Percentiles rank a stretch among this genome's conserved stretches.
Conservation (phyloP, 2,888 invertebrate genomes). For the Ochropleura plecta region DNA sequence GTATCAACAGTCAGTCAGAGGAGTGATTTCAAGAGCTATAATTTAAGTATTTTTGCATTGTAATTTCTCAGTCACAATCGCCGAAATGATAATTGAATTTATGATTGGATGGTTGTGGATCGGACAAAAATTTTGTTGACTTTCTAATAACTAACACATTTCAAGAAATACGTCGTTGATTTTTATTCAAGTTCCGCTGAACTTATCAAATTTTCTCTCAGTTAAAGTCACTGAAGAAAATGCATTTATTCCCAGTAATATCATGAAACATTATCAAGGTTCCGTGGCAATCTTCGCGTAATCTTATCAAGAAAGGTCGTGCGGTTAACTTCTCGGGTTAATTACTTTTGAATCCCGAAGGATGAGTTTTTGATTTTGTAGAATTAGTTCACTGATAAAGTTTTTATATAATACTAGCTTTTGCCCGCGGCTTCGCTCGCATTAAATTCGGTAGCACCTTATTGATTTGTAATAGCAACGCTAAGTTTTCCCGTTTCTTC, state of each 20-base stretch:
- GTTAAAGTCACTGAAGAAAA: constrained; percentile 23
- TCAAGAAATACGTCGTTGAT: neutral
- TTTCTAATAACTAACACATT: neutral
- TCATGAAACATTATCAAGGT: constrained; percentile 46
- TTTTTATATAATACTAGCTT: too few relatives aligned
- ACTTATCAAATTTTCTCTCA: constrained; percentile 2
- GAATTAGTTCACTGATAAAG: constrained; percentile 23
- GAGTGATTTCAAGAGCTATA: neutral
- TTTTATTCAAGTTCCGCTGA: neutral
- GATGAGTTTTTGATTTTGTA: constrained; percentile 38
- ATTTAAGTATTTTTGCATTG: neutral
- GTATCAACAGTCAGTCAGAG: neutral
- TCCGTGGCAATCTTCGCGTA: constrained; percentile 62
- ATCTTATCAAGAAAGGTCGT: constrained; percentile 62
- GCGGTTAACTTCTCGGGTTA: constrained; percentile 49
- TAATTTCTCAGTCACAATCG: too few relatives aligned
- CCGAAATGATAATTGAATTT: neutral
- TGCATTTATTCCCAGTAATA: constrained; percentile 35
- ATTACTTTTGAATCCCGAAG: constrained; percentile 55
- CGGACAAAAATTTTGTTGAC: neutral
- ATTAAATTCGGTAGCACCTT: too few relatives aligned
- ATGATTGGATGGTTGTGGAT: neutral
- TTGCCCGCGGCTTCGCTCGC: too few relatives aligned
- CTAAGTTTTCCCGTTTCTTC: too few relatives aligned
- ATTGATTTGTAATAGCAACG: too few relatives aligned